Evolutionary conservation across 2,888 invertebrate genomes (phyloP).

Genomic region (Galerucella nymphaeae): DNA sequence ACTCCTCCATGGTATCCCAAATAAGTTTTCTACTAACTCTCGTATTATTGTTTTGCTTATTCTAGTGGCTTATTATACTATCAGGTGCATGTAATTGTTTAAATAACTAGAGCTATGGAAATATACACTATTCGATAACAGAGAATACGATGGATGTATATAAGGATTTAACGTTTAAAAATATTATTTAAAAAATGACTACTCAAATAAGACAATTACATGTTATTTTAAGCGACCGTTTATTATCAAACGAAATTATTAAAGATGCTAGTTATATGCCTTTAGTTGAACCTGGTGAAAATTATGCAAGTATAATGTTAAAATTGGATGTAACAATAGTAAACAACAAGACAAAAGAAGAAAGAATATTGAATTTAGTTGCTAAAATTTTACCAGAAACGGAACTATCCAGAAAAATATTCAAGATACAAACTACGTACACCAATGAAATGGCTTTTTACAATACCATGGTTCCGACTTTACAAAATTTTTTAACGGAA

Average conservation of each 20-base stretch:
- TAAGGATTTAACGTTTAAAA: too few relatives aligned
- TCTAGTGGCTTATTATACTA: too few relatives aligned
- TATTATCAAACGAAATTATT: not conserved
- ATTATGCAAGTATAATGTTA: slow-evolving; percentile 34
- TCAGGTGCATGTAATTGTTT: too few relatives aligned
- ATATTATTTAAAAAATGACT: not conserved
- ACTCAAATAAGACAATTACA: not conserved
- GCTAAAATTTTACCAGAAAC: slow-evolving; percentile 41
- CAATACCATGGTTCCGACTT: slow-evolving; percentile 63
- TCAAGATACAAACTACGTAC: slow-evolving; percentile 67
- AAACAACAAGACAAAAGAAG: not conserved
- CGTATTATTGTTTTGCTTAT: too few relatives aligned
- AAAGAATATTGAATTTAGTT: slow-evolving; percentile 17
- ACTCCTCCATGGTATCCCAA: too few relatives aligned
- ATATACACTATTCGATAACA: not conserved
- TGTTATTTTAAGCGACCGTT: not conserved
- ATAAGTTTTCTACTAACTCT: too few relatives aligned
- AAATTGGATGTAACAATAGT: slow-evolving; percentile 23
- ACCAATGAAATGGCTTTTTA: slow-evolving; percentile 69
- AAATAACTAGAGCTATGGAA: too few relatives aligned
- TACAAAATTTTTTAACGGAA: slow-evolving; percentile 64
- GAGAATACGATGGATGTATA: not conserved
- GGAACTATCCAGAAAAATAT: slow-evolving; percentile 59
- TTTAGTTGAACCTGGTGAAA: slow-evolving; percentile 28
- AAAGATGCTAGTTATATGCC: not conserved